Base-by-base conservation (phyloP, 1,140 invertebrate species). In the Holotrichia oblita region DNA sequence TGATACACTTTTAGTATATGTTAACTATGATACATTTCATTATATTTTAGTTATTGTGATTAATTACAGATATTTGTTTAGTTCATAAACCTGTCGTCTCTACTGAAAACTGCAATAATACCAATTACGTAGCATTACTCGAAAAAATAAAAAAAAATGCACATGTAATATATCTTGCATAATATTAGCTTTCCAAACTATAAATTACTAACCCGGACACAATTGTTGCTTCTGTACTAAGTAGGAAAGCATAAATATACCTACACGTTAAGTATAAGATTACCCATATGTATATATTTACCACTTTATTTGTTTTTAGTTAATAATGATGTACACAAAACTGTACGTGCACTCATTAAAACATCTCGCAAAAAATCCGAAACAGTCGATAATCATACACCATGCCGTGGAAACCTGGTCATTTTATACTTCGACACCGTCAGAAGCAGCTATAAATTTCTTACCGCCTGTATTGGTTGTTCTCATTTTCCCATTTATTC, bases 341-440 rank as follows among this genome's bases (percentile, higher is more conserved):
- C 61, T 64, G 61, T 64, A 64, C 22, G 61, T 22, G 22, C 10
- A 20, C n/a, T 22, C 61, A 27, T 64, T 64, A 64, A 64, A 64
- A 64, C 24, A 22, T 2, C 61, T 24, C 61, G 61, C 61, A 64
- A 64, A 64, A 64, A 64, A 64, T 64, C 61, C 61, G 61, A 64
- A 64, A 64, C 61, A 64, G 61, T 64, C 61, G 61, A 64, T 64
- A 64, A 64, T 64, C 61, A 64, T 27, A 64, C 61, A 24, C n/a
- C 10, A 20, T 64, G 17, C 61, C 3, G 61, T 64, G 9, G 61
- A 64, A 27, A 64, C 17, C 61, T 14, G 61, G 61, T 24, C n/a
- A 64, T 64, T 64, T 64, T 64, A 64, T 64, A 64, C 17, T 20
- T 64, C 61, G n/a, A 17, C 61, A 24, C 61, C 61, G 61, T 64